phyloP scores from a whole-genome alignment of 2,888 invertebrate genomes.

The Folsomia candida region DNA sequence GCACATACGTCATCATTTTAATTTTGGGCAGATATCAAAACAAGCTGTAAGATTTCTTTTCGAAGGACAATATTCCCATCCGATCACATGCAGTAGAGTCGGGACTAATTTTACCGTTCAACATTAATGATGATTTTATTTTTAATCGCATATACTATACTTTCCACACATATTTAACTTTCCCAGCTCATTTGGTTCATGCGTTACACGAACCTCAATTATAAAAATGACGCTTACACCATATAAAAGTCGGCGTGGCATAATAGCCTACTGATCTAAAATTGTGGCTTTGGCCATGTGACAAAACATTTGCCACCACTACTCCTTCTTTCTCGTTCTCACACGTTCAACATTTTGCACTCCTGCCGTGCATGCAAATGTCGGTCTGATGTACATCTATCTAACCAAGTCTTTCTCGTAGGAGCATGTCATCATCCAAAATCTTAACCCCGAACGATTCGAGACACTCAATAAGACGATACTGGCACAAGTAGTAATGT shows the following conservation, averaged over 20 bases:
- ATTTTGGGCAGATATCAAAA: too few species aligned
- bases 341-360: background rate
- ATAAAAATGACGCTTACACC: background rate
- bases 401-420: too few species aligned
- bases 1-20: too few species aligned
- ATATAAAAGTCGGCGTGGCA: constrained; percentile 3
- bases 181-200: background rate
- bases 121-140: constrained; percentile 2
- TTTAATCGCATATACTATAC: constrained; percentile 2
- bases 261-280: constrained; percentile 22
- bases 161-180: background rate
- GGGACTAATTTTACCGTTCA: background rate
- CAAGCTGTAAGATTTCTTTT: too few species aligned
- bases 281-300: constrained; percentile 37
- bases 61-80: too few species aligned
- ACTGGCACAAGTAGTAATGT: background rate
- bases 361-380: constrained; percentile 6
- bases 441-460: too few species aligned
- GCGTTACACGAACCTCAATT: background rate
- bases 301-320: constrained; percentile 34
- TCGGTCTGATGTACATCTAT: too few species aligned
- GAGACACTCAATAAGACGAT: too few species aligned
- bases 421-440: too few species aligned
- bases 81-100: too few species aligned
- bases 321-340: too few species aligned